Evolutionary conservation across 1,140 invertebrate species (phyloP), one percentile per base, ranked within the genome.

Genomic region (Pollicipes pollicipes): DNA sequence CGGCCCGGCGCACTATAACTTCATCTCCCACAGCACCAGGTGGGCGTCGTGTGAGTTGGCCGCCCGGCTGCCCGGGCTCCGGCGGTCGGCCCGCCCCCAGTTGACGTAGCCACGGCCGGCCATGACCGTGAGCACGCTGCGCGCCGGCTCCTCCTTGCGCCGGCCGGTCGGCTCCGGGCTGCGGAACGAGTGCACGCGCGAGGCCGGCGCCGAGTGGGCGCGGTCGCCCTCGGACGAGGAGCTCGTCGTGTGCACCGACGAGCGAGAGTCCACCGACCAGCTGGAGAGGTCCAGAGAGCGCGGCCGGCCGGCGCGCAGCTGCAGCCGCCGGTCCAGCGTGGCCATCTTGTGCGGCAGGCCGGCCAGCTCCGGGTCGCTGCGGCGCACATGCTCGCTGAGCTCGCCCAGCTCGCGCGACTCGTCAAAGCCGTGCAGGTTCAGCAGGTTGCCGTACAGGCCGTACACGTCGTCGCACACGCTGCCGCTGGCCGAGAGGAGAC

Each of bases 21-120:
- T 91, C 84, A 91, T 90, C 81, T 94, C 91, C 90, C 90, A 93
- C 21, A 93, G 83, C 45, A 93, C 87, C 74, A 93, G 87, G 80
- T 93, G 89, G 24, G 90, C 90, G 82, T 93, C 90, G 74, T 85
- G 88, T 75, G 83, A 86, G 75, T 88, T 88, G 30, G 85, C 84
- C 72, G 86, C 85, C 72, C 82, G 79, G 77, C 81, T 83, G 82
- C 31, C 32, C 69, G 6, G 79, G 76, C 17, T 58, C 81, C 82
- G 76, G 69, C 85, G 84, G 73, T 85, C 86, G 3, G 85, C 84
- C 75, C 89, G 88, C 35, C 88, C 80, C 85, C 88, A 90, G 80
- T 91, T 90, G 8, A 90, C 85, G 76, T 95, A 95, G 3, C 91
- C 92, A 16, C 90, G 83, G 8, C 91, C 92, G 8, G 91, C 92